Conservation (phyloP, 1,140 invertebrate species). For the Orchestia grillus region DNA sequence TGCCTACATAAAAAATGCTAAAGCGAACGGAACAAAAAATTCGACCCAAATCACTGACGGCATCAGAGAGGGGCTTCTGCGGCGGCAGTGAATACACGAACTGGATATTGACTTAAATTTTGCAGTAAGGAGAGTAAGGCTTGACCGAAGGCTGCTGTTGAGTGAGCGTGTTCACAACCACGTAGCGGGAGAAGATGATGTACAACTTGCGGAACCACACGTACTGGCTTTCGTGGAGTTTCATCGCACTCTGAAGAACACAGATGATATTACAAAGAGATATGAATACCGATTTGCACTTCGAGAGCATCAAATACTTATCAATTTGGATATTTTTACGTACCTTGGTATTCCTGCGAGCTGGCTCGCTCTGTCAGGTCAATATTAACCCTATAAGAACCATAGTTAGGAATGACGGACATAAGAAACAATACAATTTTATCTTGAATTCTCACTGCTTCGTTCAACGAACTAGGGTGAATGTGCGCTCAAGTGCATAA, state of each 20-base stretch:
- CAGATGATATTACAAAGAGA: background rate
- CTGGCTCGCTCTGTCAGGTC: no score
- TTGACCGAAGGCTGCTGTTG: background rate
- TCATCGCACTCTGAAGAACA: slow-evolving; percentile 82
- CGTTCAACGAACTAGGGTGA: no score
- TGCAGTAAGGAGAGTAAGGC: background rate
- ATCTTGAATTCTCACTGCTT: no score
- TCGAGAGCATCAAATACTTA: no score
- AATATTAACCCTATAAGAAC: no score
- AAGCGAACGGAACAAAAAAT: background rate
- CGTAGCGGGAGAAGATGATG: slow-evolving; percentile 90
- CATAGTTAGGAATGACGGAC: no score
- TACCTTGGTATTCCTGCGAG: no score
- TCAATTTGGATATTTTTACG: no score
- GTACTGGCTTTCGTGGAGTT: slow-evolving; percentile 86
- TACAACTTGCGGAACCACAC: slow-evolving; percentile 94
- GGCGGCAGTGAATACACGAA: background rate
- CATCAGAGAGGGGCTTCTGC: background rate
- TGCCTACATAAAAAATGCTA: background rate
- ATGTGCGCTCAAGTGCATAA: no score
- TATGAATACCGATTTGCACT: background rate
- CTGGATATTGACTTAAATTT: background rate
- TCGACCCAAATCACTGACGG: background rate
- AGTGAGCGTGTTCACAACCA: slow-evolving; percentile 86
- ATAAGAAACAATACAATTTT: no score